Percentiles rank a stretch among this genome's conserved stretches.
Evolutionary conservation across 2,797 vertebrate species (phyloP).

Genomic region (Phalanger gymnotis): DNA sequence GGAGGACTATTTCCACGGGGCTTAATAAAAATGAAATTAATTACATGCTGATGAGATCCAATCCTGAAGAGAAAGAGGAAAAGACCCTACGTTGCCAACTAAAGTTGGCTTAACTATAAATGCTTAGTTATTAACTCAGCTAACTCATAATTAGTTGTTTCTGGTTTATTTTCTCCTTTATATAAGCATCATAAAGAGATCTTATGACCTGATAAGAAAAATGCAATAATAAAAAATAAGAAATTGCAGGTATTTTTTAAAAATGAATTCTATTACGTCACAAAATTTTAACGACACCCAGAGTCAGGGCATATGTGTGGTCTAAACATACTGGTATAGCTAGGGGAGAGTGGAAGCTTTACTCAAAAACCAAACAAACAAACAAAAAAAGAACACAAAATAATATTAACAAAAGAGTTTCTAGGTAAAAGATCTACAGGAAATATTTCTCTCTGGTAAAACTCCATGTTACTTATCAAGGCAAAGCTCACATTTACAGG

Average conservation of each 20-base stretch:
- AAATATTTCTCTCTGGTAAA: slow-evolving; percentile 34
- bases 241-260: neutral
- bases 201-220: slow-evolving; percentile 30
- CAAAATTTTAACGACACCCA: neutral
- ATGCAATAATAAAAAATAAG: slow-evolving; percentile 32
- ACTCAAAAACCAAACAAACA: slow-evolving; percentile 40
- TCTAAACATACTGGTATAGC: neutral
- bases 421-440: neutral
- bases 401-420: slow-evolving; percentile 34
- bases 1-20: neutral
- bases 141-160: neutral
- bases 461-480: slow-evolving; percentile 6
- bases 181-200: neutral
- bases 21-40: slow-evolving; percentile 37
- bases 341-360: neutral
- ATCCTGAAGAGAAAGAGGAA: slow-evolving; percentile 42
- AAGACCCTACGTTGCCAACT: neutral
- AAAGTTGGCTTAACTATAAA: neutral
- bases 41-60: neutral
- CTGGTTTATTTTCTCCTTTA: slow-evolving; percentile 9
- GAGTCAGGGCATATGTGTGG: neutral
- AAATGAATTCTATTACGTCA: neutral
- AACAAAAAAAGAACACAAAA: slow-evolving; percentile 25
- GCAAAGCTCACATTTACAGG: slow-evolving; percentile 14
- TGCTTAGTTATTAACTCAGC: neutral